Evolutionary conservation across 2,888 invertebrate genomes (phyloP).

Genomic region (Sesia bembeciformis): DNA sequence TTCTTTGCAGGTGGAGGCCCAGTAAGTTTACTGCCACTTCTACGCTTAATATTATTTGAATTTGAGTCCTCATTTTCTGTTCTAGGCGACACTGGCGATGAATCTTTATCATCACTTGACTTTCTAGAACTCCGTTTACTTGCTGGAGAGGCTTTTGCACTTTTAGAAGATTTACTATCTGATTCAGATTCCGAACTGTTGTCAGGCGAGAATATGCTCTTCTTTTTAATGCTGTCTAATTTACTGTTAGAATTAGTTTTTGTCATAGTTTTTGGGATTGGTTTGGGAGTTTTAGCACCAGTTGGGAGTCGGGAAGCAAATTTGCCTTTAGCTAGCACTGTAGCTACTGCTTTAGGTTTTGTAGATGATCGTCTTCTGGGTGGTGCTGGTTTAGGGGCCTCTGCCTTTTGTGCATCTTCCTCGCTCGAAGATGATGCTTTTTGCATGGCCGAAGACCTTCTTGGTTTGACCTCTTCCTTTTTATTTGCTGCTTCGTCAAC

Average conservation of each 20-base stretch:
- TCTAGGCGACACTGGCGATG: conserved; percentile 21
- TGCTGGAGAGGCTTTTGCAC: conserved; percentile 42
- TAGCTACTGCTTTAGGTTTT: conserved; percentile 78
- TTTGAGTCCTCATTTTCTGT: conserved; percentile 48
- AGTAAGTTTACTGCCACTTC: conserved; percentile 41
- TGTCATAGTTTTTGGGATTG: conserved; percentile 46
- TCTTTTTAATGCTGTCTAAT: conserved; percentile 71
- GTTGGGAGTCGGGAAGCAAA: conserved; percentile 32
- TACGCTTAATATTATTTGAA: conserved; percentile 44
- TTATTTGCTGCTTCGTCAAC: conserved; percentile 43
- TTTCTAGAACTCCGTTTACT: conserved; percentile 46
- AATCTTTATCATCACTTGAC: conserved; percentile 52
- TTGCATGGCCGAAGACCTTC: conserved; percentile 44
- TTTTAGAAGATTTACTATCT: conserved; percentile 50
- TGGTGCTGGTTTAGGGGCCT: conserved; percentile 42
- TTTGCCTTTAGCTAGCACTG: conserved; percentile 75
- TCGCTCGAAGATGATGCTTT: conserved; percentile 76
- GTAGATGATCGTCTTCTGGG: conserved; percentile 66
- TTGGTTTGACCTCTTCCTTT: conserved; percentile 45
- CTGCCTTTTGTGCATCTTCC: conserved; percentile 68
- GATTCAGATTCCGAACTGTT: conserved; percentile 72
- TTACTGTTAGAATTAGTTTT: conserved; percentile 41
- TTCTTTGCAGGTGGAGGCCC: conserved; percentile 59
- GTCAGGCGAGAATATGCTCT: conserved; percentile 88
- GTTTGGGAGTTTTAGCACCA: conserved; percentile 60